Percentiles rank a stretch among this genome's conserved stretches.
Conservation (phyloP, 2,888 invertebrate genomes). For the Chloroclysta siterata region DNA sequence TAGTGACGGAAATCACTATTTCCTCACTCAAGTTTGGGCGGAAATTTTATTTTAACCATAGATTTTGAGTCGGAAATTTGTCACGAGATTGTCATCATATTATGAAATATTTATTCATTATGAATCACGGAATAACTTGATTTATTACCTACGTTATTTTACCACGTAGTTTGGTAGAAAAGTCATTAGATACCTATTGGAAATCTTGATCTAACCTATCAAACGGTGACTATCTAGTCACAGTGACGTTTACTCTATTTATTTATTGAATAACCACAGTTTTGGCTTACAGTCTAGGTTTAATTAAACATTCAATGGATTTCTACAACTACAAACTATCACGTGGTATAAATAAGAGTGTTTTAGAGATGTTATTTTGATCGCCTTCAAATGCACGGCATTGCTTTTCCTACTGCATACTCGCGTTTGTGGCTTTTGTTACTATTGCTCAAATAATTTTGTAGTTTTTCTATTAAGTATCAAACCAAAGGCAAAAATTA, state of each 20-base stretch:
- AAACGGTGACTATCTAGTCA: too few relatives aligned
- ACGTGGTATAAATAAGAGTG: too few relatives aligned
- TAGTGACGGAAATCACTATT: background rate
- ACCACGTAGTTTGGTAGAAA: background rate
- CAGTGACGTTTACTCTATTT: too few relatives aligned
- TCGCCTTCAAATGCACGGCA: background rate
- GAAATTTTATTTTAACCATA: too few relatives aligned
- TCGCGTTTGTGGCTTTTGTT: background rate
- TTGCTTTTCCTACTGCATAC: background rate
- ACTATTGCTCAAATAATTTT: background rate
- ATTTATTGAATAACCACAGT: too few relatives aligned
- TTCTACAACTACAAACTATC: too few relatives aligned
- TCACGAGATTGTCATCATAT: background rate
- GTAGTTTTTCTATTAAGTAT: background rate
- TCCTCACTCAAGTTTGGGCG: too few relatives aligned
- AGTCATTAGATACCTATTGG: background rate
- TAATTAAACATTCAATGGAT: too few relatives aligned
- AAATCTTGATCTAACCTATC: too few relatives aligned
- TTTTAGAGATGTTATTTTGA: background rate
- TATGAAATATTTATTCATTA: background rate
- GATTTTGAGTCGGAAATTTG: too few relatives aligned
- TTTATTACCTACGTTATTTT: background rate
- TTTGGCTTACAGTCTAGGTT: too few relatives aligned
- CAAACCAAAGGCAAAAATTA: background rate
- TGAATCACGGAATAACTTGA: background rate